A percentile compares a stretch with the other conserved stretches of the same genome.
Evolutionary conservation across 2,797 vertebrate genomes (phyloP).

Genomic region (Danio choprae): DNA sequence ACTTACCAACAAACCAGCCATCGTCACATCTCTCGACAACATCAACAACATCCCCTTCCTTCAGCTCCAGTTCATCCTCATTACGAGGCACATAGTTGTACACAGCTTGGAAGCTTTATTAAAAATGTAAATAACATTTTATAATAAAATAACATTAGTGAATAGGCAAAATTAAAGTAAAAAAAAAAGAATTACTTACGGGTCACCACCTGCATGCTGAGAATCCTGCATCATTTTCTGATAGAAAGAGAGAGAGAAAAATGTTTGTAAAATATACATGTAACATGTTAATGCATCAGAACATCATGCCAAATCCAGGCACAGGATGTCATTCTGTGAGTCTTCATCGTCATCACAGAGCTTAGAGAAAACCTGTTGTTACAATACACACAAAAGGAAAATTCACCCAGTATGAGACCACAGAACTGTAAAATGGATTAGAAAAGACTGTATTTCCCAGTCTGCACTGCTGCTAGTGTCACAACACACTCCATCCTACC

Average conservation of each 20-base stretch:
- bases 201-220: constrained; percentile 76
- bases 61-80: constrained; percentile 97
- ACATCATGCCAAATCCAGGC: constrained; percentile 49
- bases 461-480: constrained; percentile 66
- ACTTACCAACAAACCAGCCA: constrained; percentile 97
- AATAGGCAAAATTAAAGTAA: not conserved
- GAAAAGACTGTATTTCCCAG: constrained; percentile 60
- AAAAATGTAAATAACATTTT: not conserved
- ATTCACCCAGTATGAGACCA: constrained; percentile 31
- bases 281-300: not conserved
- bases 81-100: constrained; percentile 97
- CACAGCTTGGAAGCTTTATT: constrained; percentile 90
- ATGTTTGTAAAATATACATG: not conserved
- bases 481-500: constrained; percentile 84
- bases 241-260: constrained; percentile 13
- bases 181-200: constrained; percentile 70
- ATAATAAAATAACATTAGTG: not conserved
- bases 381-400: constrained; percentile 37
- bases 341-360: constrained; percentile 18
- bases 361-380: constrained; percentile 23
- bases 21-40: constrained; percentile 99
- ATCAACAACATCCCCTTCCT: constrained; percentile 94
- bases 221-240: constrained; percentile 79
- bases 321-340: constrained; percentile 35
- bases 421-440: constrained; percentile 52